A percentile compares a stretch with the other conserved stretches of the same genome.
These are phyloP conservation scores for Limenitis arthemis DNA, from an alignment of 2,888 invertebrate genomes.

Conservation along the genomic window DNA sequence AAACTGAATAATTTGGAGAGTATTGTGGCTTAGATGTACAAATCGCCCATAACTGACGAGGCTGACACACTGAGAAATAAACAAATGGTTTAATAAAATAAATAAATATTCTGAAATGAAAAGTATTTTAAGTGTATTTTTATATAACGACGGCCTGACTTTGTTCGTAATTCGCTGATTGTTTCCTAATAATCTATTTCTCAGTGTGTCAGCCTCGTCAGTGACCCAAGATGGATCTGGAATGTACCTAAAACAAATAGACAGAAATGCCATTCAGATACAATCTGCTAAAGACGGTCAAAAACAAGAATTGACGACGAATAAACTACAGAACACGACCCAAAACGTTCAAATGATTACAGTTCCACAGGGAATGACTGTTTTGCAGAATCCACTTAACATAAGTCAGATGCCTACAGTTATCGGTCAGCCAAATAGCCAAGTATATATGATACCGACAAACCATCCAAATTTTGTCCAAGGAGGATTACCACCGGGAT, in stretches of 20 bases:
- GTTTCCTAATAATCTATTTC: too few relatives aligned
- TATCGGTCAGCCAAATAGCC: slow-evolving; percentile 57
- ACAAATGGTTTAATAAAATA: too few relatives aligned
- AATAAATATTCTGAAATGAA: too few relatives aligned
- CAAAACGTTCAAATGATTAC: slow-evolving; percentile 67
- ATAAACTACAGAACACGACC: slow-evolving; percentile 49
- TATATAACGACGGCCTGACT: too few relatives aligned
- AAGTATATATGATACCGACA: slow-evolving; percentile 64
- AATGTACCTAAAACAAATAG: slow-evolving; percentile 64
- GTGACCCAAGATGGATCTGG: slow-evolving; percentile 52
- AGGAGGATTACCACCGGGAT: slow-evolving; percentile 43
- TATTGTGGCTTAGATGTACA: too few relatives aligned
- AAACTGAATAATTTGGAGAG: too few relatives aligned
- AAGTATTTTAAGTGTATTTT: too few relatives aligned
- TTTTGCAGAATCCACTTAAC: slow-evolving; percentile 58
- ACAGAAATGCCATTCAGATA: slow-evolving; percentile 58
- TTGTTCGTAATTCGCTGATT: too few relatives aligned
- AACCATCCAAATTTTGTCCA: slow-evolving; percentile 56
- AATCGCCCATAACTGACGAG: too few relatives aligned
- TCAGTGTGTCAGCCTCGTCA: slow-evolving; percentile 52
- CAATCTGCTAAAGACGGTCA: slow-evolving; percentile 55
- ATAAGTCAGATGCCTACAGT: slow-evolving; percentile 56
- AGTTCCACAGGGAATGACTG: slow-evolving; percentile 63
- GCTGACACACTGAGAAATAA: too few relatives aligned
- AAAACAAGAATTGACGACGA: slow-evolving; percentile 48